Base-by-base conservation (phyloP, 2,797 vertebrate species). In the Telmatherina bonti region DNA sequence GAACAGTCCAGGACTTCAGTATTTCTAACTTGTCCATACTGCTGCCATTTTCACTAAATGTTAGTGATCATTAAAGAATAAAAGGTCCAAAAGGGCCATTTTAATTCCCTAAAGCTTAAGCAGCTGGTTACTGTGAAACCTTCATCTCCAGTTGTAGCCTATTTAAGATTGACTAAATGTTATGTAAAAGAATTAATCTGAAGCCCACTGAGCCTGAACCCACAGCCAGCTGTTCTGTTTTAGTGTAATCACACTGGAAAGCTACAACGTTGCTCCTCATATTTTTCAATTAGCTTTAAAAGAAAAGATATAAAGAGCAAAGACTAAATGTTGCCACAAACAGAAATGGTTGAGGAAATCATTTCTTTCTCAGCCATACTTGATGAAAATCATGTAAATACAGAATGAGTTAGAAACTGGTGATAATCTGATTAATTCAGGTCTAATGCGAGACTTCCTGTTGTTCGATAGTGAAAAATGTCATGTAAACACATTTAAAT, bases 111-210 rank as follows among this genome's bases (percentile, higher is more conserved):
- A 53, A 51, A 75, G 49, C 56, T 62, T 67, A 57, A 77, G 24
- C 76, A 76, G 58, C 7, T 61, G 61, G 64, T 86, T 74, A 55
- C 60, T 67, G 62, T 47, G 51, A 70, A 81, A 76, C 68, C 70
- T 76, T 75, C 45, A 20, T 76, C 74, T 79, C 67, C 61, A 76
- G 76, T 83, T 55, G 56, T 18, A 45, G 36, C 35, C 62, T 57
- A 35, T 59, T 81, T 73, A 74, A 82, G 51, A 64, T 61, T 63
- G 65, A 74, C 75, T 67, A 70, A 83, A 83, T 63, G 77, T 91
- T 84, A 82, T 59, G 74, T 76, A 89, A 88, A 76, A 64, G 61
- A 63, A 74, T 77, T 83, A 81, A 76, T 85, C 60, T 69, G 69
- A 33, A 54, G 65, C 75, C 0, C 43, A 29, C 30, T 66, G 62